These are phyloP conservation scores for Nerophis ophidion DNA, from an alignment of 2,113 vertebrate species.

Conservation along the genomic window DNA sequence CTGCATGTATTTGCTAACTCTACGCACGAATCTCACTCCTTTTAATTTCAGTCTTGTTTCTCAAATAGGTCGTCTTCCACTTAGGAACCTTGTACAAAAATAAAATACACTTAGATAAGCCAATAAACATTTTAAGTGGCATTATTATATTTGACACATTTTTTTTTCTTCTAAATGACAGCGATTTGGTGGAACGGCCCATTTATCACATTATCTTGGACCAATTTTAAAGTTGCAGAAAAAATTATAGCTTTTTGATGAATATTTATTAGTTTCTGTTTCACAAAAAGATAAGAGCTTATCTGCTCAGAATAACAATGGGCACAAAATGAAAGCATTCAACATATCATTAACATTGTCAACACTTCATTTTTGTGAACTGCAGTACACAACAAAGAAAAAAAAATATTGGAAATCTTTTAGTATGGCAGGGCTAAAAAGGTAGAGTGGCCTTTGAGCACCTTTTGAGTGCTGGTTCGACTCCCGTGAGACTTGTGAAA, in stretches of 20 bases:
- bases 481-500: not conserved
- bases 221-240: no score
- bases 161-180: no score
- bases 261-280: not conserved
- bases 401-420: not conserved
- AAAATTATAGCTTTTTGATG: not conserved
- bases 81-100: no score
- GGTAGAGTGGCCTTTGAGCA: not conserved
- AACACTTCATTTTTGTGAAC: not conserved
- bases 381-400: not conserved
- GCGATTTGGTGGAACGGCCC: no score
- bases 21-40: no score
- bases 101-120: no score
- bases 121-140: no score
- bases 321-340: not conserved
- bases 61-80: no score
- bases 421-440: not conserved
- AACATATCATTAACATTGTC: not conserved
- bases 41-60: no score
- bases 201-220: no score
- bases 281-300: not conserved
- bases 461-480: not conserved
- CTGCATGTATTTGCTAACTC: no score
- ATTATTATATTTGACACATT: no score
- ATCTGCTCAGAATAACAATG: not conserved